A percentile compares a stretch with the other conserved stretches of the same genome.
Conservation (phyloP, 2,888 invertebrate species). For the Rhogogaster chlorosoma region DNA sequence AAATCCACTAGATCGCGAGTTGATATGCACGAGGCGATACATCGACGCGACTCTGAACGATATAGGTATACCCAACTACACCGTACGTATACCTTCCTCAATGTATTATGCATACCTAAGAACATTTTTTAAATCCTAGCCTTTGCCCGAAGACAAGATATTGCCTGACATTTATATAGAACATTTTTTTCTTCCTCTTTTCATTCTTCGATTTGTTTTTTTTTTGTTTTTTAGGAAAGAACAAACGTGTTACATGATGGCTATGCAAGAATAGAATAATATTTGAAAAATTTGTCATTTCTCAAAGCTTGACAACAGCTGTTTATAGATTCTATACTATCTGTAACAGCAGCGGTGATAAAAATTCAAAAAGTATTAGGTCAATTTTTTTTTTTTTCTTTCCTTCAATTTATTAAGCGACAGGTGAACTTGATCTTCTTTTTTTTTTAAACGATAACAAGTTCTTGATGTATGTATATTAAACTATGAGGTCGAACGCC, state of each 20-base stretch:
- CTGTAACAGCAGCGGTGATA: too few relatives aligned
- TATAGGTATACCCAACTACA: not conserved
- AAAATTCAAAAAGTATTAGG: too few relatives aligned
- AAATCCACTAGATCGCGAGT: slow-evolving; percentile 25
- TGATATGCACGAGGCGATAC: slow-evolving; percentile 1
- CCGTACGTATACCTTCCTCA: not conserved
- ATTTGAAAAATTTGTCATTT: not conserved
- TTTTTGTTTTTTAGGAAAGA: not conserved
- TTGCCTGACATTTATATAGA: not conserved
- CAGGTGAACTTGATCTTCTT: not conserved
- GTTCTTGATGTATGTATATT: not conserved
- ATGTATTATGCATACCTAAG: slow-evolving; percentile 8
- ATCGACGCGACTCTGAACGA: not conserved
- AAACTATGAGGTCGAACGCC: not conserved
- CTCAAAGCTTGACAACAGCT: too few relatives aligned
- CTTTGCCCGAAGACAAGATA: not conserved
- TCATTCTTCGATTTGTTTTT: not conserved
- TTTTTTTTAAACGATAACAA: slow-evolving; percentile 9
- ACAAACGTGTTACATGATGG: not conserved
- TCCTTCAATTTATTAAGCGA: not conserved
- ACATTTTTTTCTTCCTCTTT: not conserved
- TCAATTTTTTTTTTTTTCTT: not conserved
- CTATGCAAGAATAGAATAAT: not conserved
- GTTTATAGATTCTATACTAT: too few relatives aligned
- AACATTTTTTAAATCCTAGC: not conserved